phyloP scores from a whole-genome alignment of 2,113 vertebrate species.

The Diadophis punctatus region DNA sequence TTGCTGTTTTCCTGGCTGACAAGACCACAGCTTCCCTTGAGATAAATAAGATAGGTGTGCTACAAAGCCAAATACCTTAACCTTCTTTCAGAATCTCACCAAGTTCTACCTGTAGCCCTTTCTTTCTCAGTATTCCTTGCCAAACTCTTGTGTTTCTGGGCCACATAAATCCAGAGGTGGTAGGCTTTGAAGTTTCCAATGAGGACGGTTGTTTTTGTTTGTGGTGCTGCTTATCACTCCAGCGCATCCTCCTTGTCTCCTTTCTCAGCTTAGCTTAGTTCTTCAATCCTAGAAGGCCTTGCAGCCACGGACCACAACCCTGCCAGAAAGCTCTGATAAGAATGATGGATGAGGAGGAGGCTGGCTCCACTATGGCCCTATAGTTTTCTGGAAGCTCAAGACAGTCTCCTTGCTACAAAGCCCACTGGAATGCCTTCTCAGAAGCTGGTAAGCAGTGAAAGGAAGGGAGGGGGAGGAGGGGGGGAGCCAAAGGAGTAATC shows the following conservation, averaged over 20 bases:
- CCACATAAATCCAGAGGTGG: conserved; percentile 52
- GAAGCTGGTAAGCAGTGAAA: conserved; percentile 11
- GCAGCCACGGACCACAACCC: conserved; percentile 65
- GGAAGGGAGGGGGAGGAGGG: conserved; percentile 3
- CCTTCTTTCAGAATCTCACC: neutral
- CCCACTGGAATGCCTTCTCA: conserved; percentile 55
- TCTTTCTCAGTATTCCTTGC: neutral
- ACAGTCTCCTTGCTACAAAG: conserved; percentile 62
- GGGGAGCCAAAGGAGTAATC: neutral
- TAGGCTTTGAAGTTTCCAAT: conserved; percentile 80
- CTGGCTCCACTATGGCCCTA: conserved; percentile 84
- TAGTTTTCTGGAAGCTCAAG: conserved; percentile 79
- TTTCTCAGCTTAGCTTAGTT: conserved; percentile 29
- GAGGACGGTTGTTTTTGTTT: conserved; percentile 79
- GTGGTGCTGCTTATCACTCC: conserved; percentile 67
- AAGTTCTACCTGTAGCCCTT: neutral
- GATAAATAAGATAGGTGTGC: neutral
- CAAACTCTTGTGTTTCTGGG: conserved; percentile 35
- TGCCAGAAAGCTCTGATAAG: conserved; percentile 87
- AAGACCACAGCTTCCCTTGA: neutral
- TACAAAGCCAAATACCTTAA: neutral
- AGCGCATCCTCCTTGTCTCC: conserved; percentile 58
- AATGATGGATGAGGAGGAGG: conserved; percentile 86
- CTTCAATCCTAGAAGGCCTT: conserved; percentile 57
- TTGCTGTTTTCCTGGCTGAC: neutral